Percentiles rank a stretch among this genome's conserved stretches.
phyloP scores from a whole-genome alignment of 1,140 invertebrate species.

The Rhopalosiphum padi region DNA sequence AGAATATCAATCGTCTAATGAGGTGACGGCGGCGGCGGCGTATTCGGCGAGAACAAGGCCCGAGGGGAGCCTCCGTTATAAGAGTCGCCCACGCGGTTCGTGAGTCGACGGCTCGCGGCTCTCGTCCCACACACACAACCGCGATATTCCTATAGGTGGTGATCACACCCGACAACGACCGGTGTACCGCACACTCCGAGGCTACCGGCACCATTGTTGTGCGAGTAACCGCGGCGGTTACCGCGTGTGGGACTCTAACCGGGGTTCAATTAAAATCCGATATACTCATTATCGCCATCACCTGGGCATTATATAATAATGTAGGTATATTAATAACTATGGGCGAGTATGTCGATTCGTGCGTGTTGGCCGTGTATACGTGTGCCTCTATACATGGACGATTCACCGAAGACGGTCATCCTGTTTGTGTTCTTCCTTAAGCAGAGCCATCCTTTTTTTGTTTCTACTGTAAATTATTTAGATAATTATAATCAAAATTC shows the following conservation, averaged over 20 bases:
- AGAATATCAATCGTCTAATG: conserved; percentile 39
- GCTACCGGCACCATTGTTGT: conserved; percentile 41
- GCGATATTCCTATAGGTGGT: neutral
- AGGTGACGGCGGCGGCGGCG: conserved; percentile 13
- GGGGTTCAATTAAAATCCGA: conserved; percentile 52
- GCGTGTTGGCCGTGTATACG: neutral
- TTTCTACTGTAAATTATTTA: too few relatives aligned
- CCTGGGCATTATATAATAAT: neutral
- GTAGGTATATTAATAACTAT: neutral
- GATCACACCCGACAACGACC: conserved; percentile 25
- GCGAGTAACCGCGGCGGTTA: neutral
- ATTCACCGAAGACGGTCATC: neutral
- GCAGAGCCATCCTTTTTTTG: too few relatives aligned
- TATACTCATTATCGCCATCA: conserved; percentile 19
- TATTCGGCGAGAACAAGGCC: conserved; percentile 42
- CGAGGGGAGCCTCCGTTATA: neutral
- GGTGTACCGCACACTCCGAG: neutral
- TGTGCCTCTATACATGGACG: neutral
- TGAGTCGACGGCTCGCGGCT: conserved; percentile 22
- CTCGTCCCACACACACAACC: conserved; percentile 15
- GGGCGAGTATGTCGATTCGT: neutral
- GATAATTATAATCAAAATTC: too few relatives aligned
- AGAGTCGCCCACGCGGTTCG: conserved; percentile 44
- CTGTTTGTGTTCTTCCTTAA: neutral
- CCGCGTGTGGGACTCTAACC: neutral